These are phyloP conservation scores for Gymnodraco acuticeps DNA, from an alignment of 2,797 vertebrate genomes.

Conservation along the genomic window DNA sequence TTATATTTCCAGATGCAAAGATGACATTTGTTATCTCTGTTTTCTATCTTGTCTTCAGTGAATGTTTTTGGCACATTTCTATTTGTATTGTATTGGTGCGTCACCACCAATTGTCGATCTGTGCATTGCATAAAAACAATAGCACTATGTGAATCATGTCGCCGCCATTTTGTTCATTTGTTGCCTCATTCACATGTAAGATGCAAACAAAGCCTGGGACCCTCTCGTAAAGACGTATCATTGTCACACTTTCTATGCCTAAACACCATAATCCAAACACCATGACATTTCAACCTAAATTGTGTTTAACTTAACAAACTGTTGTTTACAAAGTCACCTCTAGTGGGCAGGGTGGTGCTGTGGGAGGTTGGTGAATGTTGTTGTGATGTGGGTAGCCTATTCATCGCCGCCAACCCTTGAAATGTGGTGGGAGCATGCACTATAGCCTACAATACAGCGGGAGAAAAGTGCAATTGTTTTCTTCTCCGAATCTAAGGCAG, in stretches of 20 bases:
- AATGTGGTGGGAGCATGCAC: constrained; percentile 26
- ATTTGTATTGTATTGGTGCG: background rate
- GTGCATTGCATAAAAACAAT: background rate
- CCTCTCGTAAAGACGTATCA: background rate
- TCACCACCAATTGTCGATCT: background rate
- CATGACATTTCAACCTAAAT: constrained; percentile 9
- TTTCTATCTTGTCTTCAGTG: background rate
- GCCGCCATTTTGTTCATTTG: background rate
- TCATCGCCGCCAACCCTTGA: constrained; percentile 26
- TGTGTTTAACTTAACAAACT: constrained; percentile 6
- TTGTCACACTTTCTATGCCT: too few relatives aligned
- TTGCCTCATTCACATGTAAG: background rate
- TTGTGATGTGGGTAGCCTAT: constrained; percentile 3
- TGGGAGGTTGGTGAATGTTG: constrained; percentile 6
- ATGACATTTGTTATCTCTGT: background rate
- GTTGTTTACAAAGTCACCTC: background rate
- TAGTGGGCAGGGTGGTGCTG: background rate
- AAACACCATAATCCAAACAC: constrained; percentile 3
- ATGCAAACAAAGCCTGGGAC: background rate
- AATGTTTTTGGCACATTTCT: too few relatives aligned
- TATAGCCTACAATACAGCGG: constrained; percentile 31
- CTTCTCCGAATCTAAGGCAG: constrained; percentile 55
- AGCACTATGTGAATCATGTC: background rate
- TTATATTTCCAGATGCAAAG: too few relatives aligned
- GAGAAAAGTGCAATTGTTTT: constrained; percentile 61